Conservation (phyloP, 2,888 invertebrate genomes). For the Acronicta leporina region DNA sequence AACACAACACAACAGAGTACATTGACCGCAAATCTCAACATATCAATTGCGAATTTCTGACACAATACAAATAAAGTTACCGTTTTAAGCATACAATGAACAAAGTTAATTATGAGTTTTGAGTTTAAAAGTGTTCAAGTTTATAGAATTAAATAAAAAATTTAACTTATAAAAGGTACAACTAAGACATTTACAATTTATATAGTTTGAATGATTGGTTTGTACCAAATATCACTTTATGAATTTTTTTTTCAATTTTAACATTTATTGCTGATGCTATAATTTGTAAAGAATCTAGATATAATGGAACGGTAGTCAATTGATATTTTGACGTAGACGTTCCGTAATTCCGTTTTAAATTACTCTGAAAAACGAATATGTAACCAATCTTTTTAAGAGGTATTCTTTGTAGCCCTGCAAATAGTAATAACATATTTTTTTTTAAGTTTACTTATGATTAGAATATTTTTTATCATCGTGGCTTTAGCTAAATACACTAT, state of each 20-base stretch:
- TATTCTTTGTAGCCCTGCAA: no score
- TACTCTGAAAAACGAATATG: no score
- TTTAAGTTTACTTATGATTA: no score
- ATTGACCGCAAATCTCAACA: slow-evolving; percentile 47
- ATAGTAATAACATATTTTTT: no score
- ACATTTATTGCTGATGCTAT: background rate
- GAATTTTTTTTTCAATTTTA: no score
- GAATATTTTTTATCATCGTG: no score
- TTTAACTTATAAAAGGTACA: background rate
- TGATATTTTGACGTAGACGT: slow-evolving; percentile 1
- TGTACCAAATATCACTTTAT: background rate
- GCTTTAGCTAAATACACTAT: no score
- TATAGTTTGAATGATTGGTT: background rate
- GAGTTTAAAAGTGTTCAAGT: background rate
- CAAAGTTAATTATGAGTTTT: background rate
- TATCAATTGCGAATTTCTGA: slow-evolving; percentile 24
- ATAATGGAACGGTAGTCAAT: background rate
- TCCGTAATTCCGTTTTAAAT: background rate
- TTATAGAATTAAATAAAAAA: background rate
- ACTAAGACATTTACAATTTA: background rate
- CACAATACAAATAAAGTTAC: slow-evolving; percentile 4
- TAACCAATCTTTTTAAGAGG: no score
- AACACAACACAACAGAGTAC: slow-evolving; percentile 40
- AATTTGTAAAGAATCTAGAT: background rate
- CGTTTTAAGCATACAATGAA: background rate